Percentiles rank a stretch among this genome's conserved stretches.
phyloP scores from a whole-genome alignment of 2,113 vertebrate genomes.

The Emberiza fucata region DNA sequence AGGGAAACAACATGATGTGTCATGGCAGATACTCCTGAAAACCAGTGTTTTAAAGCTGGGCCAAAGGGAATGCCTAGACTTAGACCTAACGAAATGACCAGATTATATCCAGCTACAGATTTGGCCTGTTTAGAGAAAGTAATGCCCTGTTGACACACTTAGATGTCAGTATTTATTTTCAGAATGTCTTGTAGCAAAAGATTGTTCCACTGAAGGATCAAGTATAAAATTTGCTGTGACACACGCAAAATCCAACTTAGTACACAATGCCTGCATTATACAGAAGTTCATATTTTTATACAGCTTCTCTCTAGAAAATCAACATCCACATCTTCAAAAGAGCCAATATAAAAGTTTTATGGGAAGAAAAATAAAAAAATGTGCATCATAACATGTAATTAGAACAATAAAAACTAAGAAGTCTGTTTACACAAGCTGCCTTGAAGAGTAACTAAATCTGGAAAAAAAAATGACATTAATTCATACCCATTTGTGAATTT shows the following conservation, averaged over 20 bases:
- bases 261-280: neutral
- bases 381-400: neutral
- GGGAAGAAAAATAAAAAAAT: neutral
- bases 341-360: neutral
- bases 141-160: neutral
- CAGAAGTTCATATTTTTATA: neutral
- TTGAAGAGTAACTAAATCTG: conserved; percentile 14
- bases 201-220: neutral
- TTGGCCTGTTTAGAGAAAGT: neutral
- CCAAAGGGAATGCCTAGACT: neutral
- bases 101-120: neutral
- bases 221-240: neutral
- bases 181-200: neutral
- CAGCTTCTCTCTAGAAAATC: neutral
- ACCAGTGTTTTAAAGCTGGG: neutral
- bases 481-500: neutral
- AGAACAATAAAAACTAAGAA: conserved; percentile 15
- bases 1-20: neutral
- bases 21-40: neutral
- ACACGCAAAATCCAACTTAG: neutral
- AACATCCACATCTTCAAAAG: neutral
- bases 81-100: neutral
- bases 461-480: conserved; percentile 4
- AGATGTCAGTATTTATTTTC: neutral
- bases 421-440: neutral